Percentiles rank a stretch among this genome's conserved stretches.
These are phyloP conservation scores for Eupeodes luniger DNA, from an alignment of 2,888 invertebrate genomes.

Conservation along the genomic window DNA sequence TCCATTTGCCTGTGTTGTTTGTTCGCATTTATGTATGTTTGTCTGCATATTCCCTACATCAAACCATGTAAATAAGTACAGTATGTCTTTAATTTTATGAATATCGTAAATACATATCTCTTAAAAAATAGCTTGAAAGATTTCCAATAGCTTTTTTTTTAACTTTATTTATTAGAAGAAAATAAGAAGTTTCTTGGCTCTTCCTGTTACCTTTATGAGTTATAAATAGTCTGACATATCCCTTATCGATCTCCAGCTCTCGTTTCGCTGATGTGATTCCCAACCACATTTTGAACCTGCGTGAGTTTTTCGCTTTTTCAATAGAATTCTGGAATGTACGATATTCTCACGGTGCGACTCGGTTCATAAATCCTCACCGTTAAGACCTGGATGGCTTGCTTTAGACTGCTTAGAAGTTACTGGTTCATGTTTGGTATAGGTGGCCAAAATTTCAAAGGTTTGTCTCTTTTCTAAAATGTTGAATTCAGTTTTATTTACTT, in stretches of 20 bases:
- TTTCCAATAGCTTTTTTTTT: slow-evolving; percentile 5
- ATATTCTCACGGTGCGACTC: background rate
- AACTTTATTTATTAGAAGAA: too few species aligned
- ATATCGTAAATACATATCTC: background rate
- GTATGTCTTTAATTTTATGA: background rate
- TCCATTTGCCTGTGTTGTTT: too few species aligned
- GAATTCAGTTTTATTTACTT: too few species aligned
- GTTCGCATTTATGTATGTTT: too few species aligned
- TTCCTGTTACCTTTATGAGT: background rate
- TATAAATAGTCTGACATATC: background rate
- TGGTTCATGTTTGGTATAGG: too few species aligned
- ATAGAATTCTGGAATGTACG: background rate
- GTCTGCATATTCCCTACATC: too few species aligned
- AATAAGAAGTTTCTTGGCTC: background rate
- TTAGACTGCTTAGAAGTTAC: too few species aligned
- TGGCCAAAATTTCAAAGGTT: too few species aligned
- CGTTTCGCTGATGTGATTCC: background rate
- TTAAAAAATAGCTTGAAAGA: background rate
- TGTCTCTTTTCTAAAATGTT: too few species aligned
- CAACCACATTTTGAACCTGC: background rate
- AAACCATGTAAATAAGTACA: background rate
- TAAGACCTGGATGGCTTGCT: background rate
- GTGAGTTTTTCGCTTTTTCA: background rate
- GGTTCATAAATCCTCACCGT: background rate
- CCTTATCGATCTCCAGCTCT: background rate